Evolutionary conservation across 1,140 invertebrate species (phyloP), one percentile per base, ranked within the genome.

Genomic region (Drosophila suzukii): DNA sequence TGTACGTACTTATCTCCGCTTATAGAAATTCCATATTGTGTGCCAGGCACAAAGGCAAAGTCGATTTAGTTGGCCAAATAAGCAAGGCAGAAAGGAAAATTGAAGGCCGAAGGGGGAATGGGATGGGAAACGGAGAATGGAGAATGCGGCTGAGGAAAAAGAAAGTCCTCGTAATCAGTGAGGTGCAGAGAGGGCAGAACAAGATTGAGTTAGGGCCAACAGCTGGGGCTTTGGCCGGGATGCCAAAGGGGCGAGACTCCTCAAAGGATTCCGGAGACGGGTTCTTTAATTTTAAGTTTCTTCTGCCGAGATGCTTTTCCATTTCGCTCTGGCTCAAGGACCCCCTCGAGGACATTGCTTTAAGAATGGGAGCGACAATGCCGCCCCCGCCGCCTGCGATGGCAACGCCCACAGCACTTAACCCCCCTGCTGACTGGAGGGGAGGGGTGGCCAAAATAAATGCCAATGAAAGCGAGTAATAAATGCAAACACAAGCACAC

Each of bases 391-490:
- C 38, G 55, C 36, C 39, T 30, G 41, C 46, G 54, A 30, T 36
- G 24, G 50, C 34, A 73, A 78, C 41, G 53, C 65, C 61, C 67
- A 53, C 59, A 81, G 79, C 73, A 81, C 78, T 81, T 73, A 81
- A 36, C 39, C 44, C 50, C 50, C 43, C 38, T 24, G 39, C 43
- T 50, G 70, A 34, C 36, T 12, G 12, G 15, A 15, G 11, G 8
- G 24, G 15, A 36, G 63, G 30, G 56, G 68, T 71, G 65, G 46
- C 77, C 50, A 67, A 79, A 84, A 90, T 89, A 88, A 88, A 84
- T 83, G 84, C 68, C 84, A 89, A 81, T 89, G 84, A 88, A 89
- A 89, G 77, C 72, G 76, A 81, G 78, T 67, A 89, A 90, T 89
- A 81, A 89, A 78, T 81, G 79, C 79, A 82, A 80, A 89, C 76